These are phyloP conservation scores for Parazoanthus swiftii DNA, from an alignment of 92 coral and sea anemone species.

Conservation along the genomic window DNA sequence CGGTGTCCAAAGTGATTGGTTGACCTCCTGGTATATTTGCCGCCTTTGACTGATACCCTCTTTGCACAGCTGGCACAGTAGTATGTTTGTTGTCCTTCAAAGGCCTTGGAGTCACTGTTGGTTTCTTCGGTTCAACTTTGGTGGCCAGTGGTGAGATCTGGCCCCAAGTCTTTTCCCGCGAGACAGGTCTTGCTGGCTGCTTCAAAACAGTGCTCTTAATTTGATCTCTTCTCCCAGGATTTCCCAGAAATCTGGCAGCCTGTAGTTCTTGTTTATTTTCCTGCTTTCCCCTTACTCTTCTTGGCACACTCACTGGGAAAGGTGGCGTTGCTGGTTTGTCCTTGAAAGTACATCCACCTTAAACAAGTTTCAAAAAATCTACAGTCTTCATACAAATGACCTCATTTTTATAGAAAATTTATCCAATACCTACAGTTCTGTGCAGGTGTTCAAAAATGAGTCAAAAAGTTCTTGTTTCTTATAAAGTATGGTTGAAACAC, in stretches of 20 bases:
- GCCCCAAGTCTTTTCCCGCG: neutral
- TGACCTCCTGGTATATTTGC: conserved; percentile 67
- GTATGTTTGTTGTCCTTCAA: neutral
- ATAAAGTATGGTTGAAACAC: too few species aligned
- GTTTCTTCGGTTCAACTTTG: neutral
- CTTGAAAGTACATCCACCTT: conserved; percentile 8
- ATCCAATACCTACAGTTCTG: neutral
- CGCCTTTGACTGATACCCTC: conserved; percentile 31
- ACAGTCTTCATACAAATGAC: neutral
- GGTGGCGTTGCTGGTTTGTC: conserved; percentile 1
- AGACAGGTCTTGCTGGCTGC: conserved; percentile 23
- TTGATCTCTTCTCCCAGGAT: neutral
- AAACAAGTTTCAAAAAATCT: too few species aligned
- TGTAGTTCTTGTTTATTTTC: neutral
- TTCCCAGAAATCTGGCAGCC: neutral
- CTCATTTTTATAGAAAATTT: neutral
- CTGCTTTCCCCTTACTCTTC: conserved; percentile 19
- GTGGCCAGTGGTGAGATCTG: neutral
- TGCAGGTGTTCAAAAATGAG: too few species aligned
- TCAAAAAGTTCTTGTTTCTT: too few species aligned
- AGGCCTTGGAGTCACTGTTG: neutral
- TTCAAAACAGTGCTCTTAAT: neutral
- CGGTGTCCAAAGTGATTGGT: conserved; percentile 65
- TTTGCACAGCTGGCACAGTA: neutral
- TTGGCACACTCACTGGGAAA: conserved; percentile 11